These are phyloP conservation scores for Brachypodius melanocephalos DNA, from an alignment of 2,113 vertebrate genomes.

Conservation along the genomic window DNA sequence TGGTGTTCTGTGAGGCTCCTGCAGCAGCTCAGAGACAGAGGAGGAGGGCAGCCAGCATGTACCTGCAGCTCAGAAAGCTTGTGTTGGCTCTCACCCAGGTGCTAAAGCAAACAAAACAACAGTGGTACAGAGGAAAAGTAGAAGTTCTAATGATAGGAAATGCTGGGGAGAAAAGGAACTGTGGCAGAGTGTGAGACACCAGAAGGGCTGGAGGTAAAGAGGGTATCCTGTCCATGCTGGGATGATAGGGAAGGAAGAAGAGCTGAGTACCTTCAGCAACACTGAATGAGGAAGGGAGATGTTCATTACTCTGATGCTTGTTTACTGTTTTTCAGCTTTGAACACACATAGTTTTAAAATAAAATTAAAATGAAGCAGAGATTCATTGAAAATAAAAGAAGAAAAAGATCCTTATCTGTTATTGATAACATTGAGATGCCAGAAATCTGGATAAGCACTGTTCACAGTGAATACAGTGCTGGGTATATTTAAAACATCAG, in stretches of 20 bases:
- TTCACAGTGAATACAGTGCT: neutral
- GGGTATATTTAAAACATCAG: neutral
- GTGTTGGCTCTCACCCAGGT: neutral
- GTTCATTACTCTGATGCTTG: neutral
- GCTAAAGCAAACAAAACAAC: neutral
- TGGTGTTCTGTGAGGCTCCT: neutral
- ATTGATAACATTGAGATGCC: neutral
- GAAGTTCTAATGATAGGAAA: neutral
- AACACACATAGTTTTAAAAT: neutral
- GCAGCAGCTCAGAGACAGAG: neutral
- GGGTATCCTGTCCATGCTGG: neutral
- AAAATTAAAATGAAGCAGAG: neutral
- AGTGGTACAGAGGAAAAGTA: neutral
- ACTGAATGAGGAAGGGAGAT: neutral
- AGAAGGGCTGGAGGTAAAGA: neutral
- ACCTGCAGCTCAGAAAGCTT: neutral
- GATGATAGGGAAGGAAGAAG: neutral
- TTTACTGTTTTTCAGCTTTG: neutral
- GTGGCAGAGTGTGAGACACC: neutral
- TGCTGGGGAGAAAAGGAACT: neutral
- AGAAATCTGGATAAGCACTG: neutral
- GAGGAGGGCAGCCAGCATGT: neutral
- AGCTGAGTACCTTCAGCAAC: neutral
- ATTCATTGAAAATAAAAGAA: neutral
- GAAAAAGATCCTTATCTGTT: neutral